Evolutionary conservation across 2,113 vertebrate species (phyloP), one percentile per base, ranked within the genome.

Genomic region (Bos javanicus): DNA sequence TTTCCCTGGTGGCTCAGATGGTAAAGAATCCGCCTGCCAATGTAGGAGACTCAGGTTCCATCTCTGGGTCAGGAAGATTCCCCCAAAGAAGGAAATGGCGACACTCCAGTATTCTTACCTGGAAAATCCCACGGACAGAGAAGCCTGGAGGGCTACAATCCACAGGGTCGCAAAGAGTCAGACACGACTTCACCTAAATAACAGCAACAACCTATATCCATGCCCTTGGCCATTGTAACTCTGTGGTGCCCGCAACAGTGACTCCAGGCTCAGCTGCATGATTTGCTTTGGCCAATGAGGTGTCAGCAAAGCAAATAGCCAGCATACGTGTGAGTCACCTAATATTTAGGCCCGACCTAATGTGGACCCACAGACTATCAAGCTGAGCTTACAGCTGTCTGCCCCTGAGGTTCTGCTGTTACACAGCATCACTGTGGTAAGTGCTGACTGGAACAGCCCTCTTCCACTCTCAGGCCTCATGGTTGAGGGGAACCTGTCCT

Each of bases 311-410:
- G 17, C n/a, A 71, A 36, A 57, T 2, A 56, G 19, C 91, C 91
- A 89, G 21, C 33, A 4, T n/a, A 52, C 13, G 0, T 13, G 23
- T 43, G 11, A 36, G 57, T 48, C 46, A 50, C 46, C 78, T 81
- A 81, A 81, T 48, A 33, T 50, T 81, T 50, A 81, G 46, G 28
- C 60, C 64, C 39, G 21, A 16, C 30, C 48, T 4, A 23, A 19
- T 10, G 0, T 14, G 46, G 54, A 54, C 46, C 56, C 4, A 0
- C 86, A 33, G 56, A 39, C 30, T 13, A 28, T 16, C 3, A 19
- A 50, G 7, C 46, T 48, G 36, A 50, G 87, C 6, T 10, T 67
- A 19, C 25, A 19, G 23, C 7, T 15, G 28, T 30, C 17, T 5
- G 17, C 28, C 56, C 6, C 67, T 16, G 48, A 80, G 26, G 80